Evolutionary conservation across 2,113 vertebrate species (phyloP), one percentile per base, ranked within the genome.

Genomic region (Paratilapia polleni): DNA sequence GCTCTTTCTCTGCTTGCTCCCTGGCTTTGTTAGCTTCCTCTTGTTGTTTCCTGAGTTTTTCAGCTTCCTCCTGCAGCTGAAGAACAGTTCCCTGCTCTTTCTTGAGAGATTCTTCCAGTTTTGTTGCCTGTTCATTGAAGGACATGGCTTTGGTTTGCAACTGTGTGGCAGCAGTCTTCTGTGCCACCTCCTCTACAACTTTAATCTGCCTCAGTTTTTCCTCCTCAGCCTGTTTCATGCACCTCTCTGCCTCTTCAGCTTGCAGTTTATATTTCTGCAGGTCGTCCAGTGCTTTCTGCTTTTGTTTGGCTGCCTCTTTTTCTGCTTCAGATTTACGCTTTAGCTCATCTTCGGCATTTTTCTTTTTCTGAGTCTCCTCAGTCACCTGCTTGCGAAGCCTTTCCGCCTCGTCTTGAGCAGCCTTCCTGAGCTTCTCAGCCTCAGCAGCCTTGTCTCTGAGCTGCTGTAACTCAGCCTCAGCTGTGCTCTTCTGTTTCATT

Each of bases 311-410:
- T 0, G 98, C 98, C 0, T 98, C 97, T 0, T 96, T 96, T 88
- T 99, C 98, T 0, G 98, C 97, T 80, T 97, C 95, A 10, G 97
- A 96, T 60, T 97, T 98, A 79, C 93, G 93, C 78, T 97, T 95
- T 81, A 99, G 96, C 93, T 99, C 97, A 0, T 98, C 97, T 90
- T 99, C 98, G 0, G 98, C 98, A 58, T 96, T 96, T 11, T 96
- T 96, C 91, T 99, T 99, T 84, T 97, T 98, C 91, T 98, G 97
- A 6, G 96, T 95, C 94, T 99, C 98, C 0, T 99, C 98, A 1
- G 96, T 93, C 47, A 98, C 98, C 91, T 99, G 98, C 78, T 94
- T 95, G 20, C 97, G 97, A 77, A 99, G 93, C 52, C 97, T 97
- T 66, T 99, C 98, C 0, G 98, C 98, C 82, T 99, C 98, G 2